phyloP scores from a whole-genome alignment of 2,888 invertebrate species.

The Conomelus anceps region DNA sequence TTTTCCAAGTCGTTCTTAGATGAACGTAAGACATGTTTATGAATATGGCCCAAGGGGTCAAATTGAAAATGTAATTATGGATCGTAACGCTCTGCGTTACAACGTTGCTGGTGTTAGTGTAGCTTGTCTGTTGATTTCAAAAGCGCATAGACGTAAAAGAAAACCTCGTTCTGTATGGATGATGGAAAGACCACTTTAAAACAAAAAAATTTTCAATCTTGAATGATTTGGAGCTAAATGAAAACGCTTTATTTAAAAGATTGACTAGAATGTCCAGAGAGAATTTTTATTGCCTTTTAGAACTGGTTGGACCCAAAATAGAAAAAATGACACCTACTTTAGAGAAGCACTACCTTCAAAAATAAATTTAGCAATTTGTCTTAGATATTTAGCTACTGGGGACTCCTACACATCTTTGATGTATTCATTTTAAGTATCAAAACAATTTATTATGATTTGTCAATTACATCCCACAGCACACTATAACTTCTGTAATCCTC shows the following conservation, averaged over 20 bases:
- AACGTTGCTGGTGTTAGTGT: not conserved
- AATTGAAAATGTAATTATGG: too few species aligned
- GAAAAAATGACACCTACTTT: not conserved
- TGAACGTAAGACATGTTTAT: too few species aligned
- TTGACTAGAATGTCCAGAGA: too few species aligned
- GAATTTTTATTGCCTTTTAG: not conserved
- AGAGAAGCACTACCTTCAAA: constrained; percentile 8
- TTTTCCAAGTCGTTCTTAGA: too few species aligned
- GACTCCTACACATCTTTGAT: not conserved
- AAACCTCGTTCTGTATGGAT: too few species aligned
- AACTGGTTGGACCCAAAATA: not conserved
- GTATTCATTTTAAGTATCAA: not conserved
- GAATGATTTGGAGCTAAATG: not conserved
- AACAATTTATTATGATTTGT: not conserved
- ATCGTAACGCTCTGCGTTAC: too few species aligned
- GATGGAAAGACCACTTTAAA: not conserved
- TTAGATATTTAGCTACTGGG: constrained; percentile 1
- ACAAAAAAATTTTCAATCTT: not conserved
- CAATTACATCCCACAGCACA: not conserved
- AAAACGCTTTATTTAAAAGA: not conserved
- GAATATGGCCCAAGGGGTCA: too few species aligned
- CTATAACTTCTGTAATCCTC: not conserved
- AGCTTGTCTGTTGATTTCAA: not conserved
- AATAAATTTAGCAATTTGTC: not conserved
- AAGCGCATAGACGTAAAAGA: not conserved